Evolutionary conservation across 2,113 vertebrate species (phyloP).

Genomic region (Barnardius zonarius): DNA sequence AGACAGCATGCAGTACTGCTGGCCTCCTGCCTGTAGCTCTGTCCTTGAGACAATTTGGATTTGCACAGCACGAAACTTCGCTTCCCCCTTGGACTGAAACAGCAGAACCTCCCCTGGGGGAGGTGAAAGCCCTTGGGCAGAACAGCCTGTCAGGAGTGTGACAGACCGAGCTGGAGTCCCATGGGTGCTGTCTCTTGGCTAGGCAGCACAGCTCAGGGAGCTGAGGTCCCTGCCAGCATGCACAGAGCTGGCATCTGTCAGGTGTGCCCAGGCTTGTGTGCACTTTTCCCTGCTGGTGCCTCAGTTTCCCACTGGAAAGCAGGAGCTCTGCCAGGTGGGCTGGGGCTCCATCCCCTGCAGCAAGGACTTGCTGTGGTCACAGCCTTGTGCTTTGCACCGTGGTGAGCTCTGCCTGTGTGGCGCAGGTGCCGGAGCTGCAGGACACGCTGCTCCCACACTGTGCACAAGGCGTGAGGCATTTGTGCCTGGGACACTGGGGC

Average conservation of each 20-base stretch:
- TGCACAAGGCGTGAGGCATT: fast-evolving
- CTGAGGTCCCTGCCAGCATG: neutral
- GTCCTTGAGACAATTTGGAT: neutral
- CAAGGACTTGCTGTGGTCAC: neutral
- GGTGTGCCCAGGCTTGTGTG: fast-evolving
- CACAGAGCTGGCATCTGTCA: neutral
- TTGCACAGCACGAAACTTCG: neutral
- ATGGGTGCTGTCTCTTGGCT: neutral
- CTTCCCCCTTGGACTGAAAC: neutral
- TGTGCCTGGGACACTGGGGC: neutral
- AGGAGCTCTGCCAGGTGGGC: neutral
- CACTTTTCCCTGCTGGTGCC: neutral
- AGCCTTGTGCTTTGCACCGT: neutral
- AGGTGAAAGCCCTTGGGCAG: neutral
- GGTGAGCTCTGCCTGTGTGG: neutral
- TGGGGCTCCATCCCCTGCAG: neutral
- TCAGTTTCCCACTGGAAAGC: neutral
- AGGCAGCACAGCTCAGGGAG: neutral
- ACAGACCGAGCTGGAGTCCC: neutral
- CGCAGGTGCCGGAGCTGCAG: neutral
- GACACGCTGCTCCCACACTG: neutral
- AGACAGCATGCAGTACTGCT: neutral
- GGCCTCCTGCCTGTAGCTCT: neutral
- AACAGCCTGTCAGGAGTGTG: too few species aligned
- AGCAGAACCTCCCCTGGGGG: neutral